Percentiles rank a stretch among this genome's conserved stretches.
These are phyloP conservation scores for Scrobipalpa costella DNA, from an alignment of 2,888 invertebrate genomes.

Conservation along the genomic window DNA sequence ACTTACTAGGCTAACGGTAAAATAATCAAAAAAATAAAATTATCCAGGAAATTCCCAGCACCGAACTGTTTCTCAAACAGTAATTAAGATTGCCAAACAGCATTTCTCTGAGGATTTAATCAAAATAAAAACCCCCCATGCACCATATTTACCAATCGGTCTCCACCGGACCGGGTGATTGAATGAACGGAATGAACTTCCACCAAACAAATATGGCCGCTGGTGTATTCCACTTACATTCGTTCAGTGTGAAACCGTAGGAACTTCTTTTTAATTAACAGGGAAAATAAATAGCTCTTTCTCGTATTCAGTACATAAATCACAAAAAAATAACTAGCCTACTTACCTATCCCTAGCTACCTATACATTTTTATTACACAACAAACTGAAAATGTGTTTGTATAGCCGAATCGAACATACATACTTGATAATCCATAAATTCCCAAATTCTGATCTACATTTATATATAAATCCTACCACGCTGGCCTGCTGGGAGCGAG, in stretches of 20 bases:
- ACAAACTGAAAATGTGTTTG: no score
- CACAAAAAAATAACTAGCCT: no score
- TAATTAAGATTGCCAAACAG: background rate
- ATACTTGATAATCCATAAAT: no score
- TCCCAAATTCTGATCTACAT: no score
- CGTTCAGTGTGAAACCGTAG: background rate
- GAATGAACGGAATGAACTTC: background rate
- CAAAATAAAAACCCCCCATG: background rate
- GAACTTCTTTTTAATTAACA: background rate
- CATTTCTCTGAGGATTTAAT: background rate
- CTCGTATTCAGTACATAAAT: background rate
- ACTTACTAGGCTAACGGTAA: no score
- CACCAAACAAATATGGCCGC: background rate
- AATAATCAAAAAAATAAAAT: no score
- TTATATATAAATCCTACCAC: no score
- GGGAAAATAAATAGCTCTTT: background rate
- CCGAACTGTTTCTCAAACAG: background rate
- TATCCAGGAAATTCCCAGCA: background rate
- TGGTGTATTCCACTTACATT: background rate
- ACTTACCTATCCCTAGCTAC: no score
- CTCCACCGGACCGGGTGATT: conserved; percentile 7
- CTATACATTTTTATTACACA: no score
- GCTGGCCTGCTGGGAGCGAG: no score
- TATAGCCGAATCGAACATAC: no score
- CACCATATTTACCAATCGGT: conserved; percentile 4